Percentiles rank a stretch among this genome's conserved stretches.
Evolutionary conservation across 2,113 vertebrate species (phyloP).

Genomic region (Paraplagusia blochii): DNA sequence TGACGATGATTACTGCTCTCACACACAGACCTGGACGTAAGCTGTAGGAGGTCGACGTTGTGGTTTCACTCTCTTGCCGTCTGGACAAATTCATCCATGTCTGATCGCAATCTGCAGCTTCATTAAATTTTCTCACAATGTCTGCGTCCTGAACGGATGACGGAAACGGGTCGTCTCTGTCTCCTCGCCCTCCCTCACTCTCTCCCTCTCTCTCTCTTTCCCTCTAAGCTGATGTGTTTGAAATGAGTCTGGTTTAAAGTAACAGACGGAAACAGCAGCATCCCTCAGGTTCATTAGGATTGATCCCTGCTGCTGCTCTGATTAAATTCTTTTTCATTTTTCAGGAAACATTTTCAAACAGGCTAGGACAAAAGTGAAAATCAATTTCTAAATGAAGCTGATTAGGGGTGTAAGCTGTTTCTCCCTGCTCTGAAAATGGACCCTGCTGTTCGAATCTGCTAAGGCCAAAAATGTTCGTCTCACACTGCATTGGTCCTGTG

Average conservation of each 20-base stretch:
- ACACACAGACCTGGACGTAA: not conserved
- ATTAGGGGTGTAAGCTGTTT: slow-evolving; percentile 25
- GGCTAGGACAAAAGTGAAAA: slow-evolving; percentile 43
- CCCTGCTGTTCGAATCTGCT: too few relatives aligned
- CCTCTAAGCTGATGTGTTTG: slow-evolving; percentile 44
- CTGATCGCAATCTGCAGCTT: slow-evolving; percentile 2
- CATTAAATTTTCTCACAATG: too few relatives aligned
- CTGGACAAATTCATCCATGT: slow-evolving; percentile 13
- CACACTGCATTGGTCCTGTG: too few relatives aligned
- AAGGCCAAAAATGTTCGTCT: too few relatives aligned
- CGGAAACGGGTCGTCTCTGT: too few relatives aligned
- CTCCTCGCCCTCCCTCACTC: slow-evolving; percentile 22
- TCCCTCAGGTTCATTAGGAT: slow-evolving; percentile 60
- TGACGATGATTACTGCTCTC: slow-evolving; percentile 13
- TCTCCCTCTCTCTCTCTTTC: too few relatives aligned
- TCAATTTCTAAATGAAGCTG: slow-evolving; percentile 48
- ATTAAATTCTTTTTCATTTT: slow-evolving; percentile 12
- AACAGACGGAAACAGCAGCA: slow-evolving; percentile 56
- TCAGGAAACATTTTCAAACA: slow-evolving; percentile 34
- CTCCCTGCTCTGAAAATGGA: slow-evolving; percentile 2
- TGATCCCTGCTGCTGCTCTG: slow-evolving; percentile 44
- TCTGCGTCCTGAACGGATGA: too few relatives aligned
- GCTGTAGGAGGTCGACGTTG: too few relatives aligned
- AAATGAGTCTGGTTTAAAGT: slow-evolving; percentile 59
- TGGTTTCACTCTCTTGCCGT: not conserved